Evolutionary conservation across 2,888 invertebrate genomes (phyloP).

Genomic region (Crematogaster levior): DNA sequence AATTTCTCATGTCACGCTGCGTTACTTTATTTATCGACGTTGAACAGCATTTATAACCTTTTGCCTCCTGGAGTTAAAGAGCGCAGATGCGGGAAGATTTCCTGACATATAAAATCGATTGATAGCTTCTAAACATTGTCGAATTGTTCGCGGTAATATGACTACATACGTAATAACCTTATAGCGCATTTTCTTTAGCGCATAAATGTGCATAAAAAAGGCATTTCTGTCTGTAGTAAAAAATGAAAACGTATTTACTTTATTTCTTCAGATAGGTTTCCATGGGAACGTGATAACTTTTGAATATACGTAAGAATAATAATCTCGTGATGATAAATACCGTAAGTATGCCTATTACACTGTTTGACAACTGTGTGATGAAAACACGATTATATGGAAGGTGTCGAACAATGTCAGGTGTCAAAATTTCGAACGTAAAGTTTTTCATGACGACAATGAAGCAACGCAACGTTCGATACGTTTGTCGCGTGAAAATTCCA

Average conservation of each 20-base stretch:
- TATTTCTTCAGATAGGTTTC: background rate
- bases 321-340: background rate
- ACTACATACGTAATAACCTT: background rate
- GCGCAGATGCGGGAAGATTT: conserved; percentile 49
- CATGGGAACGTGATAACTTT: background rate
- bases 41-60: conserved; percentile 62
- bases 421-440: conserved; percentile 60
- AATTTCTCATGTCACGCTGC: conserved; percentile 70
- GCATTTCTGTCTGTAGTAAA: background rate
- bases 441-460: conserved; percentile 56
- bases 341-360: background rate
- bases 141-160: conserved; percentile 22
- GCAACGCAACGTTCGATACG: conserved; percentile 59
- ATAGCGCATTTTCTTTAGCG: background rate
- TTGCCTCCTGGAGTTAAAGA: conserved; percentile 60
- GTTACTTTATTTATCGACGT: conserved; percentile 70
- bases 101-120: conserved; percentile 54
- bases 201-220: background rate
- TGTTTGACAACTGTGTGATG: background rate
- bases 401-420: conserved; percentile 50
- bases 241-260: background rate
- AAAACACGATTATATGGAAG: conserved; percentile 1
- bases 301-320: background rate
- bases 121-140: conserved; percentile 21
- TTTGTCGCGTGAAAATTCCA: conserved; percentile 38